These are phyloP conservation scores for Myanophis thanlyinensis DNA, from an alignment of 2,113 vertebrate genomes.

Conservation along the genomic window DNA sequence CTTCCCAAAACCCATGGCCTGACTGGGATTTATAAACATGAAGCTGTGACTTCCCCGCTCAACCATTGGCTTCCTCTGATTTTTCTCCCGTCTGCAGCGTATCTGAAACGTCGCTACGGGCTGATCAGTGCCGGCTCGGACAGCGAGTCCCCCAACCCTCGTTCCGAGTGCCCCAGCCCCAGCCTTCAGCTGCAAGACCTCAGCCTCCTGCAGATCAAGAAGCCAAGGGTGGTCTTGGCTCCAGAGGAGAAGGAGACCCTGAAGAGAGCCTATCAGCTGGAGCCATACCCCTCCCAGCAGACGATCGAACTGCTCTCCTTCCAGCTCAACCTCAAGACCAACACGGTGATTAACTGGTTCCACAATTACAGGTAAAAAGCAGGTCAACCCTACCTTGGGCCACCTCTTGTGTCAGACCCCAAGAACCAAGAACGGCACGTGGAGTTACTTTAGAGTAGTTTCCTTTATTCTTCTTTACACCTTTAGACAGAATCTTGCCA, in stretches of 20 bases:
- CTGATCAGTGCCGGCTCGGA: conserved; percentile 88
- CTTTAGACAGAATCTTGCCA: neutral
- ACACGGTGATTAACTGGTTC: conserved; percentile 99
- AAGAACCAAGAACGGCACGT: neutral
- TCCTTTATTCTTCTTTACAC: neutral
- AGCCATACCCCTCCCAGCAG: conserved; percentile 97
- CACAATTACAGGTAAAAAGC: conserved; percentile 90
- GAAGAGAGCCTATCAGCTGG: conserved; percentile 89
- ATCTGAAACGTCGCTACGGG: conserved; percentile 93
- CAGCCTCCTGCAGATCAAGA: conserved; percentile 91
- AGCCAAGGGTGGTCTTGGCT: conserved; percentile 90
- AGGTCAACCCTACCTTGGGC: neutral
- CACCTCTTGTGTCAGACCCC: neutral
- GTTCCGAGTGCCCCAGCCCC: conserved; percentile 89
- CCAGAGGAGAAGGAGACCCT: conserved; percentile 94
- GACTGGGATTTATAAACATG: neutral
- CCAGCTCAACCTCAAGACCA: conserved; percentile 95
- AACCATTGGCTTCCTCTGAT: conserved; percentile 22
- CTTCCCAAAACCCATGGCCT: neutral
- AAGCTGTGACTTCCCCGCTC: neutral
- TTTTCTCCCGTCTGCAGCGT: conserved; percentile 74
- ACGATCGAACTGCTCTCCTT: conserved; percentile 93
- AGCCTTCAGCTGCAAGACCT: conserved; percentile 79
- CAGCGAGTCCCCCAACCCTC: conserved; percentile 86
- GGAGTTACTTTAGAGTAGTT: neutral